Evolutionary conservation across 2,797 vertebrate species (phyloP).

Genomic region (Galago senegalensis): DNA sequence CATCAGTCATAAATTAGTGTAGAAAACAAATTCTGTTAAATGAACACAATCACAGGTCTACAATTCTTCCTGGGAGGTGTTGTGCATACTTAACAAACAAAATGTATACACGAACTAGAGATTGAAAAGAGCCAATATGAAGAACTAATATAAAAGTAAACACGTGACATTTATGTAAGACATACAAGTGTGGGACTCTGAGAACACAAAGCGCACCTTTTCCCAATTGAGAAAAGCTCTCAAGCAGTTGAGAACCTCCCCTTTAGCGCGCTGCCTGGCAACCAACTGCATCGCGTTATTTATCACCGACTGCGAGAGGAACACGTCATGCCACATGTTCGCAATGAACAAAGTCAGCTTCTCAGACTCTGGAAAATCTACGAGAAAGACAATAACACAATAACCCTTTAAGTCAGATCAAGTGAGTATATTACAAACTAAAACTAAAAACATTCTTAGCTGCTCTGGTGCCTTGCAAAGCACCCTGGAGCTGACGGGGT

Average conservation of each 20-base stretch:
- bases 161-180: too few relatives aligned
- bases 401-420: background rate
- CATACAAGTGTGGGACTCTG: rapidly evolving
- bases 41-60: background rate
- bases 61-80: background rate
- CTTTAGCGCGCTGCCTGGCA: conserved; percentile 91
- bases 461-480: background rate
- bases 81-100: background rate
- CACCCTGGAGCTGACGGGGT: rapidly evolving
- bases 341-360: conserved; percentile 95
- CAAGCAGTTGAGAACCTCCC: conserved; percentile 91
- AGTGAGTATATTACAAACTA: background rate
- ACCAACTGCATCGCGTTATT: conserved; percentile 95
- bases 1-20: background rate
- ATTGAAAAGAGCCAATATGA: background rate
- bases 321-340: conserved; percentile 94
- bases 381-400: conserved; percentile 47
- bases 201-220: conserved; percentile 90
- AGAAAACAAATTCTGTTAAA: background rate
- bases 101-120: background rate
- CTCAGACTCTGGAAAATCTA: conserved; percentile 94
- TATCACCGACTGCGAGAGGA: conserved; percentile 91
- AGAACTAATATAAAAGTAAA: background rate
- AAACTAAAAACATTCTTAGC: background rate
- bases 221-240: conserved; percentile 94